Evolutionary conservation across 2,113 vertebrate genomes (phyloP).

Genomic region (Gnathonemus echidnorhynchus): DNA sequence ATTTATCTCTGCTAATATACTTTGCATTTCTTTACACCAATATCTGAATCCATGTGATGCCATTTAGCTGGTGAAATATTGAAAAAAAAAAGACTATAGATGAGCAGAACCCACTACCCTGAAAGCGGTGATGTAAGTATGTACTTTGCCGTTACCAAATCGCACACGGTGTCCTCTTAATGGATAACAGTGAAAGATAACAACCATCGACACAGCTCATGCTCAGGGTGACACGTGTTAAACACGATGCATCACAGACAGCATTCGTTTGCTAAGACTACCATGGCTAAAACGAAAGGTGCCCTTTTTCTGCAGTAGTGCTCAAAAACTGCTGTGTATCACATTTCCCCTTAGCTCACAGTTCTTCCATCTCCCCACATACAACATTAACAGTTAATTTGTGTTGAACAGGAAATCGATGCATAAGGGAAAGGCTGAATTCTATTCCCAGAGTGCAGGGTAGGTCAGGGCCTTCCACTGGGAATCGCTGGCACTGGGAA

Average conservation of each 20-base stretch:
- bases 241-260: not conserved
- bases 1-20: not conserved
- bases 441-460: conserved; percentile 1
- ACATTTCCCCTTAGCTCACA: conserved; percentile 6
- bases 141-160: not conserved
- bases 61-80: not conserved
- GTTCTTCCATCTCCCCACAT: not conserved
- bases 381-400: conserved; percentile 25
- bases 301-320: not conserved
- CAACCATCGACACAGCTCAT: not conserved
- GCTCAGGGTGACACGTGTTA: not conserved
- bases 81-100: not conserved
- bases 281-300: not conserved
- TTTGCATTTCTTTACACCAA: not conserved
- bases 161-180: not conserved
- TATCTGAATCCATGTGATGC: not conserved
- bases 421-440: conserved; percentile 19
- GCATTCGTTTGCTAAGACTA: not conserved
- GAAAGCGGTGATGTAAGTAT: not conserved
- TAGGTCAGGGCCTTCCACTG: conserved; percentile 18
- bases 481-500: conserved; percentile 17
- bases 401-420: conserved; percentile 29
- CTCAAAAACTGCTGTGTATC: conserved; percentile 16
- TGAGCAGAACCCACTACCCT: not conserved
- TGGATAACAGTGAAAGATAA: not conserved